These are phyloP conservation scores for Sebastes jordani DNA, from an alignment of 2,797 vertebrate genomes.

Conservation along the genomic window DNA sequence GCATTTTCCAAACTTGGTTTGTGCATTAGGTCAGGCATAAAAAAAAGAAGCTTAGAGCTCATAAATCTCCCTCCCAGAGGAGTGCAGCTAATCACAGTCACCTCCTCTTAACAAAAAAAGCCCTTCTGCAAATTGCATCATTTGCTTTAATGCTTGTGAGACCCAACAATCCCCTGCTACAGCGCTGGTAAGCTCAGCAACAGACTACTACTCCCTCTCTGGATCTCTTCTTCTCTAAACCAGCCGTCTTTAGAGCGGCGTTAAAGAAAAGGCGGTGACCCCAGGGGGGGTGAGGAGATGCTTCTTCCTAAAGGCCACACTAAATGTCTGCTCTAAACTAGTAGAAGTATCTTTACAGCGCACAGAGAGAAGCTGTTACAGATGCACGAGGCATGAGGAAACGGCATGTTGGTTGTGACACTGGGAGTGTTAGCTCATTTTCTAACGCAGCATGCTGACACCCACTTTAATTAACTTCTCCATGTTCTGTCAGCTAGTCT, in stretches of 20 bases:
- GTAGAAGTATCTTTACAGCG: neutral
- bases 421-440: neutral
- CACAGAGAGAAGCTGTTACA: neutral
- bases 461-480: constrained; percentile 28
- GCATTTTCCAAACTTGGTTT: constrained; percentile 18
- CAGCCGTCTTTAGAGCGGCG: neutral
- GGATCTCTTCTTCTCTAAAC: constrained; percentile 20
- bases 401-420: neutral
- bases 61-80: constrained; percentile 43
- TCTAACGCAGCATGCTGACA: neutral
- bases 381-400: neutral
- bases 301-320: constrained; percentile 42
- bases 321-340: neutral
- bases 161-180: constrained; percentile 6
- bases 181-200: neutral
- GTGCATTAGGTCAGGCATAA: constrained; percentile 24
- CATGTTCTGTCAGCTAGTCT: neutral
- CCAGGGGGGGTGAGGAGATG: neutral
- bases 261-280: constrained; percentile 30
- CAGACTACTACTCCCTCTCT: neutral
- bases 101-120: constrained; percentile 34
- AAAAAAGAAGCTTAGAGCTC: constrained; percentile 21
- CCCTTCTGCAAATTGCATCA: constrained; percentile 43
- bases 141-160: constrained; percentile 46
- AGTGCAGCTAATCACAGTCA: constrained; percentile 53